These are phyloP conservation scores for Rousettus leschenaultii DNA, from an alignment of 2,113 vertebrate species.

Conservation along the genomic window DNA sequence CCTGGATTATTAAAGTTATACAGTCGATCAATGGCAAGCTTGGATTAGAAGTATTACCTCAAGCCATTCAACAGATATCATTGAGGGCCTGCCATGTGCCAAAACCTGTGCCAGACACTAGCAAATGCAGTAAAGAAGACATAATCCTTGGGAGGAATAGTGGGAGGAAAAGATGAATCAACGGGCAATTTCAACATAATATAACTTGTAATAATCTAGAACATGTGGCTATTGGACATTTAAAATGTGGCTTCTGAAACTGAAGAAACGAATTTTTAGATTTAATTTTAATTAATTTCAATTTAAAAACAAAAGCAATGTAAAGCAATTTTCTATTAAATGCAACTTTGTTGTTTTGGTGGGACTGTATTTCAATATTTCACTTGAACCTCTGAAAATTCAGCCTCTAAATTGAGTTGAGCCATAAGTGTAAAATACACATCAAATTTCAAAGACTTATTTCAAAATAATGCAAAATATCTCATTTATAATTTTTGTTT, in stretches of 20 bases:
- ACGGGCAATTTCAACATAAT: neutral
- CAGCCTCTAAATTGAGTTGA: neutral
- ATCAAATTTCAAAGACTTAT: neutral
- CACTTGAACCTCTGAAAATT: neutral
- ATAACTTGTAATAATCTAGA: slow-evolving; percentile 15
- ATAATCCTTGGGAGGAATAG: neutral
- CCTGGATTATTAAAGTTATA: neutral
- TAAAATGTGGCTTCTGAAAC: neutral
- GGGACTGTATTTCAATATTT: neutral
- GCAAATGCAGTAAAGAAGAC: neutral
- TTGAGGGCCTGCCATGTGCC: neutral
- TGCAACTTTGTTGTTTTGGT: slow-evolving; percentile 9
- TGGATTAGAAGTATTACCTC: neutral
- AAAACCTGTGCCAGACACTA: neutral
- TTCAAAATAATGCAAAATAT: neutral
- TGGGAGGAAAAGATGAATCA: neutral
- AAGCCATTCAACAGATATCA: neutral
- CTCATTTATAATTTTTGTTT: neutral
- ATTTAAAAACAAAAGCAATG: neutral
- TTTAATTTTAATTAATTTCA: slow-evolving; percentile 34
- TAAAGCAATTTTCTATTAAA: neutral
- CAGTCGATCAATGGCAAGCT: neutral
- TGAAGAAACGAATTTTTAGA: neutral
- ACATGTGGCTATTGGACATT: neutral
- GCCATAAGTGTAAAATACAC: neutral